A percentile compares a stretch with the other conserved stretches of the same genome.
Conservation (phyloP, 2,113 vertebrate species). For the Macroglossus sobrinus region DNA sequence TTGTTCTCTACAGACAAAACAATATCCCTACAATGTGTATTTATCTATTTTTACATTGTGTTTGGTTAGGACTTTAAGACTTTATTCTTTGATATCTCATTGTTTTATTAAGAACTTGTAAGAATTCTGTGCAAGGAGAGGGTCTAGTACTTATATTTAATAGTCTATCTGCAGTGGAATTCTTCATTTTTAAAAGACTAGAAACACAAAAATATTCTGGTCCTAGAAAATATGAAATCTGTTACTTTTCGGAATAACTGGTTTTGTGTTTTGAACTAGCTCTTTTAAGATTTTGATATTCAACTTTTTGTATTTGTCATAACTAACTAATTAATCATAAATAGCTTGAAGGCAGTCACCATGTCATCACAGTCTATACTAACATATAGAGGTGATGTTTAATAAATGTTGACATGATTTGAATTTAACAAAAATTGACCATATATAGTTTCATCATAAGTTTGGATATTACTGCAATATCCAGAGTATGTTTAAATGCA, state of each 20-base stretch:
- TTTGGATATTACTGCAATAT: slow-evolving; percentile 24
- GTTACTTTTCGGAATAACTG: background rate
- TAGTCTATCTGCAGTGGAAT: background rate
- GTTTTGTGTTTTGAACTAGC: slow-evolving; percentile 13
- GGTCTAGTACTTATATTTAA: background rate
- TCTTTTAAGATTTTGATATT: background rate
- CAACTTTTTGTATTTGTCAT: background rate
- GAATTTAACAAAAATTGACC: background rate
- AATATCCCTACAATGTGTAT: background rate
- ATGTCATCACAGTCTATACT: background rate
- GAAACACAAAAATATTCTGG: background rate
- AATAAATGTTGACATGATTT: background rate
- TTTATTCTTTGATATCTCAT: background rate
- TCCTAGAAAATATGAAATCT: background rate
- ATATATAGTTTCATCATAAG: background rate
- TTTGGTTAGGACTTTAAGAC: background rate
- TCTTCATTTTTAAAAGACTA: background rate
- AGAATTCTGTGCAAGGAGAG: background rate
- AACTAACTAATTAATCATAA: background rate
- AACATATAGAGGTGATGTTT: background rate
- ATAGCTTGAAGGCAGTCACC: background rate
- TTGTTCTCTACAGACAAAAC: background rate
- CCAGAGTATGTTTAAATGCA: background rate
- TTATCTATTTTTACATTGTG: background rate
- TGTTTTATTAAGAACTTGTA: background rate